These are phyloP conservation scores for Lottia scabra DNA, from an alignment of 2,888 invertebrate species.

Conservation along the genomic window DNA sequence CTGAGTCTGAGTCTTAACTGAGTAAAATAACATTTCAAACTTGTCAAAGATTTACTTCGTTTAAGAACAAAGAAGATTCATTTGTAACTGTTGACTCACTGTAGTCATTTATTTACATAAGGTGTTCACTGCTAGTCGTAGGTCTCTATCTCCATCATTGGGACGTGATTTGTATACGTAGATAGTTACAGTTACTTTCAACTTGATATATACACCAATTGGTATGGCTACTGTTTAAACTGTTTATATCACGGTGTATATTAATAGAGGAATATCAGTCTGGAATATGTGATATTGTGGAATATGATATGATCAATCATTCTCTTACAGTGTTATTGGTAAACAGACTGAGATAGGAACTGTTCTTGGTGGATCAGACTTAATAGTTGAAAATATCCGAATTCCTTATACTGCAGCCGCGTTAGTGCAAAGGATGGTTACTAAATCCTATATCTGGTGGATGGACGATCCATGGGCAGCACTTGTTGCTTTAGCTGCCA, in stretches of 20 bases:
- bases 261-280: no score
- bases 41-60: no score
- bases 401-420: conserved; percentile 29
- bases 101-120: conserved; percentile 4
- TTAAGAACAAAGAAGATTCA: background rate
- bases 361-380: background rate
- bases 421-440: conserved; percentile 22
- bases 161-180: background rate
- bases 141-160: background rate
- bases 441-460: conserved; percentile 62
- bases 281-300: no score
- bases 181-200: background rate
- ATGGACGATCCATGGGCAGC: conserved; percentile 83
- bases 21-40: no score
- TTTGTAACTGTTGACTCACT: conserved; percentile 8
- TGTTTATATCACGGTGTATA: no score
- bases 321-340: background rate
- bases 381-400: conserved; percentile 39
- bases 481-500: conserved; percentile 86
- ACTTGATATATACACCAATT: no score
- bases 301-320: no score
- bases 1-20: no score
- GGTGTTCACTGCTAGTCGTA: conserved; percentile 9
- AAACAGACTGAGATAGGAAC: background rate
- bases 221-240: no score